Evolutionary conservation across 1,140 invertebrate genomes (phyloP).

Genomic region (Melitaea cinxia): DNA sequence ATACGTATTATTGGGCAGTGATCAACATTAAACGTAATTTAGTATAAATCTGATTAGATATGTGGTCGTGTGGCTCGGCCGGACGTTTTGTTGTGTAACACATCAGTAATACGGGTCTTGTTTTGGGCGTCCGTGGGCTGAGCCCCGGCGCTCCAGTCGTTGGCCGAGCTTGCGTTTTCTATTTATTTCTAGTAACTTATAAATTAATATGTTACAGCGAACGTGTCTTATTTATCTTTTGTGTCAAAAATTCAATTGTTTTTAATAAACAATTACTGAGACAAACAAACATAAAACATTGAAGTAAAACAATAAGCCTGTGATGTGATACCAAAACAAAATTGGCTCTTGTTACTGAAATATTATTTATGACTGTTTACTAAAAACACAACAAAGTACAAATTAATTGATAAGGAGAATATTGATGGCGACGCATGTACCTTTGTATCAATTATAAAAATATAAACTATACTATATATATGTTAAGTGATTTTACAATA

Average conservation of each 20-base stretch:
- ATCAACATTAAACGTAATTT: conserved; percentile 81
- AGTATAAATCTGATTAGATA: conserved; percentile 75
- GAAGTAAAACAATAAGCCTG: too few relatives aligned
- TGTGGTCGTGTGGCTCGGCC: conserved; percentile 66
- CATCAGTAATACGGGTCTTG: conserved; percentile 75
- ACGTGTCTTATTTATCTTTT: conserved; percentile 21
- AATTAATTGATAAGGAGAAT: neutral
- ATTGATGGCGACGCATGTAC: neutral
- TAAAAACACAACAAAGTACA: neutral
- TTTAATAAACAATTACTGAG: too few relatives aligned
- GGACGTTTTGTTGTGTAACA: conserved; percentile 68
- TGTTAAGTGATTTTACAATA: neutral
- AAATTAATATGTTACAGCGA: conserved; percentile 66
- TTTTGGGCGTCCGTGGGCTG: conserved; percentile 55
- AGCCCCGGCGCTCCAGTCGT: conserved; percentile 50
- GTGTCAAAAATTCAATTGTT: neutral
- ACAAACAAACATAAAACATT: too few relatives aligned
- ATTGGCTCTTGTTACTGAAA: too few relatives aligned
- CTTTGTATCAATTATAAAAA: neutral
- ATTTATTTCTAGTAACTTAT: conserved; percentile 75
- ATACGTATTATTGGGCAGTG: conserved; percentile 81
- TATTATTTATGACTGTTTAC: too few relatives aligned
- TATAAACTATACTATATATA: too few relatives aligned
- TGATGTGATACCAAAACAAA: too few relatives aligned
- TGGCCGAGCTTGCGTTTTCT: conserved; percentile 61